Base-by-base conservation (phyloP, 2,113 vertebrate species). In the Pongo pygmaeus region DNA sequence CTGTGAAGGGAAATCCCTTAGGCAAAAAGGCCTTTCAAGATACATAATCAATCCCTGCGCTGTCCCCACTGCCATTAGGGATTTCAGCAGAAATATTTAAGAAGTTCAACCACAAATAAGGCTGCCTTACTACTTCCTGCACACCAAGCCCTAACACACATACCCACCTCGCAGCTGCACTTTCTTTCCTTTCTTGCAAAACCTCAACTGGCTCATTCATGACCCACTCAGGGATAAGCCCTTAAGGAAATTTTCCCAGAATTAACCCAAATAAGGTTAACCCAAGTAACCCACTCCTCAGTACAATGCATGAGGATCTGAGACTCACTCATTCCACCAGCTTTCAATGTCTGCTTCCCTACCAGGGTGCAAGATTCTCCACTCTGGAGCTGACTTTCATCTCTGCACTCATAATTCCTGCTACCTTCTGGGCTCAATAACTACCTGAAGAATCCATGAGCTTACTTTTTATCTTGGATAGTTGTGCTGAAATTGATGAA, bases 341-440 rank as follows among this genome's bases (percentile, higher is more conserved):
- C 12, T 75, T 43, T 50, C 32, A 8, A 2, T 20, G 9, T 70
- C 80, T 78, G 38, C 48, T 59, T 32, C 72, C 27, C 30, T 23
- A 35, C 6, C 43, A 10, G 20, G 2, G 43, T 32, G 12, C 1
- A 1, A 55, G 55, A 6, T 32, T 14, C 83, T 22, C 4, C 0
- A 4, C 20, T 3, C 61, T 7, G 23, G 8, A 84, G 27, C 6
- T 48, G 55, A 16, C 12, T 30, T 70, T 30, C 25, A 38, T n/a
- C 52, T 94, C 64, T 70, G 20, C 30, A 57, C 0, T 14, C 13
- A n/a, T 46, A 30, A 48, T 2, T 14, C 18, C 30, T 75, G 4
- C 10, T 3, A 38, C 46, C 67, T 32, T 20, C 12, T 16, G 30
- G 13, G 38, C 32, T 43, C 30, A 23, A 8, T 27, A 22, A 46